These are phyloP conservation scores for Dicrostonyx torquatus DNA, from an alignment of 2,797 vertebrate genomes.

Conservation along the genomic window DNA sequence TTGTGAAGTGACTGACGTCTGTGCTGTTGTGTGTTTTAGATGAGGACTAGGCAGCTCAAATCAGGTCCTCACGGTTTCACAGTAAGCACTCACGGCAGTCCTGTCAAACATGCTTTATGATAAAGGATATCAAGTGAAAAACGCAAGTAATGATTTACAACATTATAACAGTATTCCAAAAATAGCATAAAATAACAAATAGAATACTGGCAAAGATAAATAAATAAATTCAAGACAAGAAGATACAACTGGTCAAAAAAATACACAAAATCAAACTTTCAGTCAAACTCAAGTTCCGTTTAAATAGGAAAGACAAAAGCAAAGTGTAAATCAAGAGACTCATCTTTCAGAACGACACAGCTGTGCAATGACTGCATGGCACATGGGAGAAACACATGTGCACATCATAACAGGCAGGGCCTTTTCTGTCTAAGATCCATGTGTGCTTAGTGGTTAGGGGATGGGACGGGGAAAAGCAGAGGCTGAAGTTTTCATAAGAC, in stretches of 20 bases:
- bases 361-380: background rate
- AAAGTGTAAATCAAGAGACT: background rate
- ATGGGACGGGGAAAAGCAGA: background rate
- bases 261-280: background rate
- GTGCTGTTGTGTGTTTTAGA: background rate
- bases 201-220: background rate
- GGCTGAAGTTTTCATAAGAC: background rate
- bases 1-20: background rate
- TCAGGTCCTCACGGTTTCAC: background rate
- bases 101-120: background rate
- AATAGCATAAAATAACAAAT: background rate
- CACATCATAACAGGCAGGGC: background rate
- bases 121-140: conserved; percentile 42
- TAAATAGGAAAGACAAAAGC: background rate
- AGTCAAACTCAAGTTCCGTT: background rate
- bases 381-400: background rate
- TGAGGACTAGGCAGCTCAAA: background rate
- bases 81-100: background rate
- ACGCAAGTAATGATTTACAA: background rate
- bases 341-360: background rate
- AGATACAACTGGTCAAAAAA: background rate
- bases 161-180: conserved; percentile 5
- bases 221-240: background rate
- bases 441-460: background rate
- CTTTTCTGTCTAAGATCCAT: background rate